A percentile compares a stretch with the other conserved stretches of the same genome.
phyloP scores from a whole-genome alignment of 2,888 invertebrate species.

The Drosophila limbata region DNA sequence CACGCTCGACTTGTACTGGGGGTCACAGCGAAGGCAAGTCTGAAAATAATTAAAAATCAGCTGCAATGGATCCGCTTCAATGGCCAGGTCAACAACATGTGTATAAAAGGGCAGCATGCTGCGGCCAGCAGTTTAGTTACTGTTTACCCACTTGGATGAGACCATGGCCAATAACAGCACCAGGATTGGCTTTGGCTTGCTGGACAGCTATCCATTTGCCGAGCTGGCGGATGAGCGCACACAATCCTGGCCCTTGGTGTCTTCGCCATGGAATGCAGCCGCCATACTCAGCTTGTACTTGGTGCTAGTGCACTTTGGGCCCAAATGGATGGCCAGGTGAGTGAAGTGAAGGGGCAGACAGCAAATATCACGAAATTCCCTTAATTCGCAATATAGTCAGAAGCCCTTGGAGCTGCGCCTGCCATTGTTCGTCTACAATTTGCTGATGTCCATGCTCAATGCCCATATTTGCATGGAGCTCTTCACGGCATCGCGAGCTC shows the following conservation, averaged over 20 bases:
- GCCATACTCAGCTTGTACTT: constrained; percentile 90
- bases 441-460: constrained; percentile 93
- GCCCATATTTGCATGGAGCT: constrained; percentile 93
- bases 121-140: constrained; percentile 19
- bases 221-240: constrained; percentile 89
- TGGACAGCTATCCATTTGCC: constrained; percentile 54
- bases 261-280: constrained; percentile 91
- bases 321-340: constrained; percentile 91
- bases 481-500: constrained; percentile 89
- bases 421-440: constrained; percentile 93
- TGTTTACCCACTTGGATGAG: constrained; percentile 6
- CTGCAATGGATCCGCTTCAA: constrained; percentile 35
- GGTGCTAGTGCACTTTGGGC: constrained; percentile 92
- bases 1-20: constrained; percentile 36
- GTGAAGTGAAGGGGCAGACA: constrained; percentile 22
- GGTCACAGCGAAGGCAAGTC: constrained; percentile 39
- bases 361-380: constrained; percentile 18
- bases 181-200: constrained; percentile 30
- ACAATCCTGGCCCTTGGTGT: constrained; percentile 93
- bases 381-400: constrained; percentile 82
- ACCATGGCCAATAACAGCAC: constrained; percentile 32
- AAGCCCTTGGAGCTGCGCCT: constrained; percentile 91
- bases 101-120: constrained; percentile 36
- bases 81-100: constrained; percentile 19
- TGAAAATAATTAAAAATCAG: constrained; percentile 34